Conservation (phyloP, 2,888 invertebrate species). For the Mythimna impura region DNA sequence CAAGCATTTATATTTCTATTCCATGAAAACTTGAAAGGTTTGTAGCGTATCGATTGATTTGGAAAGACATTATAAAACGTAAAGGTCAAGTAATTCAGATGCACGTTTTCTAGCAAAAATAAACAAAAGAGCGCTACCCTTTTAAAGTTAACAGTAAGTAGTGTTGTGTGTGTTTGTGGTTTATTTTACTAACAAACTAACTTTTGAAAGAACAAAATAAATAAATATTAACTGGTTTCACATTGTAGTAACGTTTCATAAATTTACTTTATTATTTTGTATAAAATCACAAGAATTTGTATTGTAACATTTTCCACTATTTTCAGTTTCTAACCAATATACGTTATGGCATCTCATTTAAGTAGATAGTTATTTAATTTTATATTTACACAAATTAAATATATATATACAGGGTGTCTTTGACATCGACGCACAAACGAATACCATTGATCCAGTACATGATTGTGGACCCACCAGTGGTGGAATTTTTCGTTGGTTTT, state of each 20-base stretch:
- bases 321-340: conserved; percentile 6
- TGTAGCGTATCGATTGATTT: conserved; percentile 16
- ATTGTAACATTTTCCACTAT: not conserved
- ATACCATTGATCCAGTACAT: too few species aligned
- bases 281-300: conserved; percentile 4
- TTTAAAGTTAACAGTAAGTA: conserved; percentile 10
- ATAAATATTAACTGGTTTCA: not conserved
- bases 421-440: too few species aligned
- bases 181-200: conserved; percentile 23
- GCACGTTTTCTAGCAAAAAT: not conserved
- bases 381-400: not conserved
- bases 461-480: too few species aligned
- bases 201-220: too few species aligned
- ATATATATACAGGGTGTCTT: not conserved
- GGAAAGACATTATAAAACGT: not conserved
- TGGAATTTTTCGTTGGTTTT: too few species aligned
- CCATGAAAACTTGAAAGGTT: conserved; percentile 52
- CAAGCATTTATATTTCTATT: conserved; percentile 36
- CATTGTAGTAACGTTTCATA: not conserved
- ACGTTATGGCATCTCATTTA: conserved; percentile 60
- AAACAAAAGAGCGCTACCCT: conserved; percentile 11
- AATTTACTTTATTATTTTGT: not conserved
- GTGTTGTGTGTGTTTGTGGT: not conserved
- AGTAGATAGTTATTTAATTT: conserved; percentile 38
- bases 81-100: not conserved